Conservation (phyloP, 2,888 invertebrate species). For the Metallyticus violacea region DNA sequence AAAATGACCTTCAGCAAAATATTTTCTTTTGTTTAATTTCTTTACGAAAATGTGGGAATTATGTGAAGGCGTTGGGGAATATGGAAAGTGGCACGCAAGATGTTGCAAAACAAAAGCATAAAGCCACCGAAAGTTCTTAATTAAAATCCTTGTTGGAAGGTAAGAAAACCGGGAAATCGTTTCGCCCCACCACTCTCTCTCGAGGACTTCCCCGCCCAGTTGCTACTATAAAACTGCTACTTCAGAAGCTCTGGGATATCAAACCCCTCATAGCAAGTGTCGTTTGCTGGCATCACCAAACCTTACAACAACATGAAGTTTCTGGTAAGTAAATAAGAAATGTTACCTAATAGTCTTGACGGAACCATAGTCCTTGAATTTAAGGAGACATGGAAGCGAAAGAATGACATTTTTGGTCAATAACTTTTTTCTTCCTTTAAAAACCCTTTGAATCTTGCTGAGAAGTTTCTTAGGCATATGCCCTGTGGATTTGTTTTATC, state of each 20-base stretch:
- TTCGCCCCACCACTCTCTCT: not conserved
- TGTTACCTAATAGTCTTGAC: too few relatives aligned
- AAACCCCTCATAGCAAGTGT: not conserved
- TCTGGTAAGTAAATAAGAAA: slow-evolving; percentile 7
- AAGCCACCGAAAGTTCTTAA: not conserved
- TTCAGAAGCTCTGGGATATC: not conserved
- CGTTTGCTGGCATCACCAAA: not conserved
- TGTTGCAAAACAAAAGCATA: not conserved
- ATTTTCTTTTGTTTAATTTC: not conserved
- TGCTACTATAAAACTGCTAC: not conserved
- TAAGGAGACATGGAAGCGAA: too few relatives aligned
- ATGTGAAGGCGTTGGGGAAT: not conserved
- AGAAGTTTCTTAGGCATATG: too few relatives aligned
- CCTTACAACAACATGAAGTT: not conserved
- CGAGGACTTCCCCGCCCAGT: not conserved
- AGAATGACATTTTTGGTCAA: too few relatives aligned
- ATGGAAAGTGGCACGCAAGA: not conserved
- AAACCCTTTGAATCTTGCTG: too few relatives aligned
- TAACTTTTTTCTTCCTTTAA: too few relatives aligned
- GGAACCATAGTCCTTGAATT: too few relatives aligned
- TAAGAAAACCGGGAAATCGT: not conserved
- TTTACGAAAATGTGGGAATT: not conserved
- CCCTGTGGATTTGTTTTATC: too few relatives aligned
- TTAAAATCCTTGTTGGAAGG: not conserved
- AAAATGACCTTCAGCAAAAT: not conserved